Evolutionary conservation across 2,888 invertebrate species (phyloP).

Genomic region (Plusia festucae): DNA sequence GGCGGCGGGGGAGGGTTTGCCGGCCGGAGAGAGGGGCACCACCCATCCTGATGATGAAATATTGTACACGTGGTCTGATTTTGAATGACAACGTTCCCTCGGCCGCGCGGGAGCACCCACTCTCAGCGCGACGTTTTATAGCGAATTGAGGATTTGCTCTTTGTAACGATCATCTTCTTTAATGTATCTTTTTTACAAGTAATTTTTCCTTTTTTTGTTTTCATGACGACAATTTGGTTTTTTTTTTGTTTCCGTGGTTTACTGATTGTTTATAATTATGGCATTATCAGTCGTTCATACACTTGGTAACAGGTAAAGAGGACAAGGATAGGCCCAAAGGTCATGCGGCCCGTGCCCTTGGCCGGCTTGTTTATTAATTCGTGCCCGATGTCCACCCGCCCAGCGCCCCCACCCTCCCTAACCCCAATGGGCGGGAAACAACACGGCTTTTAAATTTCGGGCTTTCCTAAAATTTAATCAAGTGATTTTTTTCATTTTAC

Average conservation of each 20-base stretch:
- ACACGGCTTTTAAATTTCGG: slow-evolving; percentile 83
- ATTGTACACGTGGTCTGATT: slow-evolving; percentile 93
- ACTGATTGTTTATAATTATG: slow-evolving; percentile 14
- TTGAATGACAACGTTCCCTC: slow-evolving; percentile 91
- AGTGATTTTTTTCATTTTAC: slow-evolving; percentile 76
- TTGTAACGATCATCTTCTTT: slow-evolving; percentile 74
- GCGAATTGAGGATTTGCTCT: slow-evolving; percentile 81
- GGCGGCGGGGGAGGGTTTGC: slow-evolving; percentile 63
- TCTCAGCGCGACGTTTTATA: slow-evolving; percentile 84
- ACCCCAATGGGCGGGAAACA: slow-evolving; percentile 84
- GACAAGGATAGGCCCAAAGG: slow-evolving; percentile 77
- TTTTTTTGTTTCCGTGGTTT: slow-evolving; percentile 7
- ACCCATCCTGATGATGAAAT: slow-evolving; percentile 91
- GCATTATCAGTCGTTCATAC: slow-evolving; percentile 19
- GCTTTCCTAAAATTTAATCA: slow-evolving; percentile 79
- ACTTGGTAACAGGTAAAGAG: slow-evolving; percentile 69
- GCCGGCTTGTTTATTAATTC: slow-evolving; percentile 87
- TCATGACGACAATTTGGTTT: slow-evolving; percentile 1
- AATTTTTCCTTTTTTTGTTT: slow-evolving; percentile 30
- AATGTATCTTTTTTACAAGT: slow-evolving; percentile 61
- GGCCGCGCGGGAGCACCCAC: slow-evolving; percentile 80
- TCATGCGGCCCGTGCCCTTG: slow-evolving; percentile 80
- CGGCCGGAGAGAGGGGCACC: slow-evolving; percentile 67
- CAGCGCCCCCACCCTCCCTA: slow-evolving; percentile 74
- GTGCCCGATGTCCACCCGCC: slow-evolving; percentile 79